Evolutionary conservation across 2,888 invertebrate species (phyloP), one percentile per base, ranked within the genome.

Genomic region (Yponomeuta cagnagella): DNA sequence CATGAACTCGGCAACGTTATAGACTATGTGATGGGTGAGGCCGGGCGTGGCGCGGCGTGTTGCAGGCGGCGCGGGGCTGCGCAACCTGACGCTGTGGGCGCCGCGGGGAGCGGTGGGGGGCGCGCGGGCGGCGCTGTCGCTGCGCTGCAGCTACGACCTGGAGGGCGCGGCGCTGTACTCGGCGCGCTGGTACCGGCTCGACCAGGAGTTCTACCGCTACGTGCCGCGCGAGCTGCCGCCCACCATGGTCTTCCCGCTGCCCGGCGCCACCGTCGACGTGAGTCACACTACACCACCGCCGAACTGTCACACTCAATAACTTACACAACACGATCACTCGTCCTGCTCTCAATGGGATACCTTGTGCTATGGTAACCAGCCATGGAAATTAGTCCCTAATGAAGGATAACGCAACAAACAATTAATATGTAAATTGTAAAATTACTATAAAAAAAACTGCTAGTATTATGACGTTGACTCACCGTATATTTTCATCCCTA

Each of bases 131-230:
- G 63, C 43, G 30, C 43, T 68, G 30, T 80, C 81, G 70, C 77
- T 89, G 74, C 75, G 79, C 48, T 84, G 87, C 75, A 76, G 82
- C 70, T 89, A 87, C 77, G 85, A 87, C 77, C 78, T 89, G 74
- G 87, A 88, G 73, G 83, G 84, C n/a, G 93, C 92, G 63, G 88
- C 89, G 10, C 89, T 95, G 30, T 95, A 95, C 82, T 93, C 94
- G 66, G 93, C 95, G 77, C 94, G 94, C 23, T 69, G 69, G 69
- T 68, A 48, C 43, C 88, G 93, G 74, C 93, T 93, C 71, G 91
- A 92, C 66, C 87, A 89, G 71, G 94, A 95, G 82, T 95, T 95
- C 83, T 95, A 94, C 83, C 90, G 94, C 77, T 95, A 89, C 80
- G 92, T 94, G 68, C 94, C 94, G 30, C 94, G 93, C 74, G 94